Base-by-base conservation (phyloP, 2,797 vertebrate genomes). In the Scarus forsteni region DNA sequence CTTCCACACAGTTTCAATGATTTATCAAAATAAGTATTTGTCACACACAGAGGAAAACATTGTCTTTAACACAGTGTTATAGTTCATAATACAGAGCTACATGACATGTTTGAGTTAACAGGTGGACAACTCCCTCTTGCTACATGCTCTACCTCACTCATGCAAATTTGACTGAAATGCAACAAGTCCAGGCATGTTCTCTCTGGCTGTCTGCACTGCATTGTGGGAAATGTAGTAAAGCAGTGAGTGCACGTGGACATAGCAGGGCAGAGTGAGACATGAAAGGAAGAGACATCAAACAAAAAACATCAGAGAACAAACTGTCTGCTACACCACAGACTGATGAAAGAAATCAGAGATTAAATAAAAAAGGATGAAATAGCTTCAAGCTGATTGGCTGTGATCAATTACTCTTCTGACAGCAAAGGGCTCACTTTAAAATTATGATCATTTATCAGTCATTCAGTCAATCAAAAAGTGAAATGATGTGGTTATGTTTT, bases 171-270 rank as follows among this genome's bases (percentile, higher is more conserved):
- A 60, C 40, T 19, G 9, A 70, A 64, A 70, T 27, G 3, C 58
- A 81, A 70, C 65, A 75, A 50, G 76, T 77, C 36, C 13, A 36
- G 56, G 19, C 56, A 69, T 55, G 66, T 66, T 60, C 60, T 59
- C 13, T 13, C 15, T 3, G 27, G 15, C 16, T 18, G 39, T 34
- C 35, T 27, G 9, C 69, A 54, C 12, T 48, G 68, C 16, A 59
- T 72, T 61, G 15, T 72, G 58, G 66, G 77, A 77, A 60, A 67
- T 69, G 57, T 35, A 68, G 61, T 27, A 38, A 46, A 18, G 19
- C 9, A 9, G n/a, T 40, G 8, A 45, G 27, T 10, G 55, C n/a
- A 58, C 35, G 7, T 9, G 16, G n/a, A 53, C 49, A 38, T 48
- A 16, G 58, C 7, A 0, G 59, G 34, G 36, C 16, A 45, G 13